Conservation (phyloP, 2,113 vertebrate genomes). For the Brienomyrus longianalis region DNA sequence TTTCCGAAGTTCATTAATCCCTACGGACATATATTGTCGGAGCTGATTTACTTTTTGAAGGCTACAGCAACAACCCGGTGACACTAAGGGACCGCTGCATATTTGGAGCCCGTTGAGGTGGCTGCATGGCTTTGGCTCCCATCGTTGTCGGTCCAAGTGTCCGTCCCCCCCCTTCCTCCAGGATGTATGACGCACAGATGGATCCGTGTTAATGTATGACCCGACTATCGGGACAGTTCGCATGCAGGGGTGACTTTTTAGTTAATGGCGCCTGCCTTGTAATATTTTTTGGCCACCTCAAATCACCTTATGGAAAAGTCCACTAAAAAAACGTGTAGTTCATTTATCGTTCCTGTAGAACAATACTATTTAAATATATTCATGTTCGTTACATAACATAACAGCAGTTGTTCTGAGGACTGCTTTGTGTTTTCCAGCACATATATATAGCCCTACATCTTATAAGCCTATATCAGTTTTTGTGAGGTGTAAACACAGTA, state of each 20-base stretch:
- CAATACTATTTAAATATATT: neutral
- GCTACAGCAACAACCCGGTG: neutral
- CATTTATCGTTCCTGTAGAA: neutral
- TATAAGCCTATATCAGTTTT: neutral
- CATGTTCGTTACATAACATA: neutral
- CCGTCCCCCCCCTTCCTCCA: neutral
- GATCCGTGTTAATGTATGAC: neutral
- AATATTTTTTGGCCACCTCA: neutral
- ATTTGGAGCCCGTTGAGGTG: neutral
- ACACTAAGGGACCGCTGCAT: neutral
- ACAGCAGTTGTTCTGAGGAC: neutral
- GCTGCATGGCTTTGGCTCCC: neutral
- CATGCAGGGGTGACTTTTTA: neutral
- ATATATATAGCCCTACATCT: neutral
- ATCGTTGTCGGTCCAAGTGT: neutral
- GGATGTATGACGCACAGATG: neutral
- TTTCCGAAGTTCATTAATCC: slow-evolving; percentile 12
- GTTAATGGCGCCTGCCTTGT: neutral
- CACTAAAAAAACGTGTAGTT: neutral
- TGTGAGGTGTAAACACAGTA: neutral
- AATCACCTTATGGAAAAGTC: neutral
- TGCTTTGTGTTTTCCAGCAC: neutral
- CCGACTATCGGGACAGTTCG: neutral
- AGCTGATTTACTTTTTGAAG: slow-evolving; percentile 5
- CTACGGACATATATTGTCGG: neutral